phyloP scores from a whole-genome alignment of 2,888 invertebrate species.

The Chrysolina oricalcia region DNA sequence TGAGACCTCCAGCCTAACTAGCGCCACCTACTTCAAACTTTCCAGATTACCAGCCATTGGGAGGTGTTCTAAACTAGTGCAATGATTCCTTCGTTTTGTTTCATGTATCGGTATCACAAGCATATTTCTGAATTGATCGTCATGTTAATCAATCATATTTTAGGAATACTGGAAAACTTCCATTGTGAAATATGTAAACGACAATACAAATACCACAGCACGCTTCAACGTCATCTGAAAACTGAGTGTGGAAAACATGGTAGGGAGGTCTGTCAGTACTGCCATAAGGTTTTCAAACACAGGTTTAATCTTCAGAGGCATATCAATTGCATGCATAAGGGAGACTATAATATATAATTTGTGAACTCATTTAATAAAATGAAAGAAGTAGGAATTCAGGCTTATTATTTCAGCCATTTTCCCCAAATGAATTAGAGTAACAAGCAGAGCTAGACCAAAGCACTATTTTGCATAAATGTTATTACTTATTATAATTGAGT shows the following conservation, averaged over 20 bases:
- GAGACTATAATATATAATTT: background rate
- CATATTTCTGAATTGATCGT: too few species aligned
- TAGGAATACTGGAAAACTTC: background rate
- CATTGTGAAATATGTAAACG: slow-evolving; percentile 68
- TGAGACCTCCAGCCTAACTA: too few species aligned
- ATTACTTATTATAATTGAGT: too few species aligned
- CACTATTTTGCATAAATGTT: too few species aligned
- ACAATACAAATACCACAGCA: slow-evolving; percentile 81
- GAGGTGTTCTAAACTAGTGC: too few species aligned
- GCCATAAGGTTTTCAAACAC: slow-evolving; percentile 74
- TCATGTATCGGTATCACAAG: too few species aligned
- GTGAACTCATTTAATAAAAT: background rate
- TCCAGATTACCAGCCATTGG: too few species aligned
- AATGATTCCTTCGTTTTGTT: too few species aligned
- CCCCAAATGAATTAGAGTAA: background rate
- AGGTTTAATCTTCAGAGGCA: slow-evolving; percentile 77
- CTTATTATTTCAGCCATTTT: background rate
- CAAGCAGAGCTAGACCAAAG: too few species aligned
- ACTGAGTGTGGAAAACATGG: slow-evolving; percentile 78
- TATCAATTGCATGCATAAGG: slow-evolving; percentile 70
- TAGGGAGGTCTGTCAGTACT: slow-evolving; percentile 73
- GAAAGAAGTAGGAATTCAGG: background rate
- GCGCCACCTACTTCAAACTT: too few species aligned
- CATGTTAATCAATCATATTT: background rate
- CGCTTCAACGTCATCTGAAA: slow-evolving; percentile 80